These are phyloP conservation scores for Leistus spinibarbis DNA, from an alignment of 2,888 invertebrate genomes.

Conservation along the genomic window DNA sequence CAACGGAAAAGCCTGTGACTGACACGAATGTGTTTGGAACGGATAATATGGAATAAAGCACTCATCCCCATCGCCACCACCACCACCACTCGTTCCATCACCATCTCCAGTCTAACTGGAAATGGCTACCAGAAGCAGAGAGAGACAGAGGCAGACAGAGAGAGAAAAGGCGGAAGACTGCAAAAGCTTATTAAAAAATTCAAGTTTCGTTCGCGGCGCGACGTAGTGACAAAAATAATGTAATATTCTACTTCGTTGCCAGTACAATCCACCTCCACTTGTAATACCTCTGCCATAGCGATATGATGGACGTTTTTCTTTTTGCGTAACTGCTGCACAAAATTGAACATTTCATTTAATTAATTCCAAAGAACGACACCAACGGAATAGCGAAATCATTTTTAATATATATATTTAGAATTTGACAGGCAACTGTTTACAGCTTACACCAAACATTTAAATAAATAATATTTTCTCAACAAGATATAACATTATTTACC, in stretches of 20 bases:
- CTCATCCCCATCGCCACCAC: too few relatives aligned
- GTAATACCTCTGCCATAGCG: too few relatives aligned
- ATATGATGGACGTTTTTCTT: too few relatives aligned
- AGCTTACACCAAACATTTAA: too few relatives aligned
- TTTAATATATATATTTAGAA: too few relatives aligned
- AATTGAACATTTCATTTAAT: neutral
- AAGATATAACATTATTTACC: too few relatives aligned
- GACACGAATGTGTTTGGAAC: conserved; percentile 8
- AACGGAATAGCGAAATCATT: neutral
- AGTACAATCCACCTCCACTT: neutral
- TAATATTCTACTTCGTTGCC: neutral
- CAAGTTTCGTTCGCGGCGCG: neutral
- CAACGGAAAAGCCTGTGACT: conserved; percentile 15
- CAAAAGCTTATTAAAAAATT: conserved; percentile 17
- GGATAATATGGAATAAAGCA: conserved; percentile 14
- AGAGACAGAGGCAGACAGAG: neutral
- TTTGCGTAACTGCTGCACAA: neutral
- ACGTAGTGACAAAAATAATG: conserved; percentile 2
- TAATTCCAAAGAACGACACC: neutral
- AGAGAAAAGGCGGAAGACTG: neutral
- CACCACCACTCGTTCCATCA: too few relatives aligned
- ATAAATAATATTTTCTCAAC: too few relatives aligned
- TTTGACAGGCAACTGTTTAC: too few relatives aligned
- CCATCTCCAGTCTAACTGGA: neutral
- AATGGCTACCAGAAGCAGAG: neutral